Base-by-base conservation (phyloP, 2,113 vertebrate species). In the Otolemur garnettii region DNA sequence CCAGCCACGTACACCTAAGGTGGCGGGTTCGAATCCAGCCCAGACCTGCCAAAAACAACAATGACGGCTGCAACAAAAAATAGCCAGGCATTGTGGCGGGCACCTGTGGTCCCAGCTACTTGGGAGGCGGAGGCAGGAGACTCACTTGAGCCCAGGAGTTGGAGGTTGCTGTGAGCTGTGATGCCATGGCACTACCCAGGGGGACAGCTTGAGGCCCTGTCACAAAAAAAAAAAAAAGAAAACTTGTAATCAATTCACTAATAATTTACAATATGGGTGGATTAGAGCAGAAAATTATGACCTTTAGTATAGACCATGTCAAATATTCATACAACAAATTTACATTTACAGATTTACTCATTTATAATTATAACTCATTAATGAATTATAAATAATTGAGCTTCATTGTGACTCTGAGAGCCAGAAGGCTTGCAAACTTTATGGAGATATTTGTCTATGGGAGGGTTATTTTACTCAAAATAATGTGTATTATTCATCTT, bases 311-410 rank as follows among this genome's bases (percentile, higher is more conserved):
- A 74, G n/a, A 21, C 4, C 8, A 17, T 88, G 28, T 84, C 2
- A 88, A 62, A 38, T 35, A 50, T 42, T 69, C 30, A 21, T 33
- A 53, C 8, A 50, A 28, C 74, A 4, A 4, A 84, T 79, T 94
- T 93, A 22, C 57, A 91, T 38, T 88, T 84, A 72, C 50, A 7
- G 6, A 10, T 69, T 62, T 87, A 79, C 78, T 77, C 60, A 72
- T 74, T 94, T 71, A 66, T 87, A 13, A 33, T 60, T 57, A 80
- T 35, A 68, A 77, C 87, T 89, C 21, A 92, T 64, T 91, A 68
- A 33, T 69, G 19, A 80, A 68, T 84, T 53, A 18, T 45, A 91
- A 75, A n/a, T 85, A 80, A 81, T 45, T 84, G 22, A 79, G 35
- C 71, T 82, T 30, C 14, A 87, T 38, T 82, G 21, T 81, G 6